These are phyloP conservation scores for Macaria notata DNA, from an alignment of 2,888 invertebrate species.

Conservation along the genomic window DNA sequence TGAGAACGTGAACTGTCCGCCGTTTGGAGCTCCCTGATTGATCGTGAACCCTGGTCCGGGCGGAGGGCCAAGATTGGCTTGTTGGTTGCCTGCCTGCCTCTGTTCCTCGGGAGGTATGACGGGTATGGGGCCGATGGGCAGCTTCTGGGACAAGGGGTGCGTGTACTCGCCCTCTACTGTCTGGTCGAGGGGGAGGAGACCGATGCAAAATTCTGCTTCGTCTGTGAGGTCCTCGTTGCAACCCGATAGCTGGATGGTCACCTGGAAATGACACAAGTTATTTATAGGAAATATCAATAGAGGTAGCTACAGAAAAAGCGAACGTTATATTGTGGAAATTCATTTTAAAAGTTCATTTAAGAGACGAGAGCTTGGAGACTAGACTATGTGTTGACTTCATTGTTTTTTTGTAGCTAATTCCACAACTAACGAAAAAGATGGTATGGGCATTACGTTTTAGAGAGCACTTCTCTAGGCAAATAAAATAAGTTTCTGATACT, in stretches of 20 bases:
- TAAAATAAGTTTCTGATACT: too few relatives aligned
- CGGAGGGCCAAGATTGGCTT: background rate
- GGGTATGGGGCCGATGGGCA: slow-evolving; percentile 52
- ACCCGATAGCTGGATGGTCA: slow-evolving; percentile 55
- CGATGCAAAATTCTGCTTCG: slow-evolving; percentile 57
- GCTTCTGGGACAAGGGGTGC: slow-evolving; percentile 50
- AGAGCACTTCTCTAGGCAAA: too few relatives aligned
- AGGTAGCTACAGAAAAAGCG: too few relatives aligned
- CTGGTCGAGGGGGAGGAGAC: slow-evolving; percentile 49
- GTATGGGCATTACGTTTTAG: too few relatives aligned
- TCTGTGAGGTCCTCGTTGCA: slow-evolving; percentile 58
- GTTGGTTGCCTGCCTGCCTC: background rate
- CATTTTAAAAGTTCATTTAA: too few relatives aligned
- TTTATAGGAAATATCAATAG: too few relatives aligned
- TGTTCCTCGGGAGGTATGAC: slow-evolving; percentile 13
- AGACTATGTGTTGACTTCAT: too few relatives aligned
- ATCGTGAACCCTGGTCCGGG: background rate
- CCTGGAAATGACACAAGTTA: slow-evolving; percentile 40
- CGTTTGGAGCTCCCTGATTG: background rate
- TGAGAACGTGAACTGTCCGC: too few relatives aligned
- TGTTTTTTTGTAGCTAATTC: too few relatives aligned
- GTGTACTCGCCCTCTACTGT: slow-evolving; percentile 37
- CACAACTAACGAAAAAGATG: too few relatives aligned
- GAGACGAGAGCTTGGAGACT: too few relatives aligned
- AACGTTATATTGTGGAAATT: too few relatives aligned